phyloP scores from a whole-genome alignment of 1,140 invertebrate species.

The Yoshiicerus persimilis region DNA sequence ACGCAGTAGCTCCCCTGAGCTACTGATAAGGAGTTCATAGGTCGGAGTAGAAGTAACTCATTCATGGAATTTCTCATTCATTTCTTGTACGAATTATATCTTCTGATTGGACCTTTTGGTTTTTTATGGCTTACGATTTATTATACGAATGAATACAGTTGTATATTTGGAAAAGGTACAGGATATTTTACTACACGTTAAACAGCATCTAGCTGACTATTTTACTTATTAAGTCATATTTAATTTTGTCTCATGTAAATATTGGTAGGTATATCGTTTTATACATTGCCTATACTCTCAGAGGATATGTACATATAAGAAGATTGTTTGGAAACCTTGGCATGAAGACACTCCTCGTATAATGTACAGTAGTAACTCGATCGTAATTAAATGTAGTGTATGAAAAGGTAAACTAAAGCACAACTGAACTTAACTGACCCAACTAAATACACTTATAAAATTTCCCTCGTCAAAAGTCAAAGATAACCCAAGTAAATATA shows the following conservation, averaged over 20 bases:
- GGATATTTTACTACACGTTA: neutral
- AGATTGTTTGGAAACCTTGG: too few species aligned
- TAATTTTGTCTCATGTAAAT: neutral
- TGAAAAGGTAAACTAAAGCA: neutral
- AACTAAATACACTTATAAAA: neutral
- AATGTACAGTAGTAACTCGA: too few species aligned
- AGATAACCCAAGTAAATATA: neutral
- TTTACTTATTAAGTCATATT: neutral
- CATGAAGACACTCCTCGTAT: too few species aligned
- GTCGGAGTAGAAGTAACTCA: neutral
- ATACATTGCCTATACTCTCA: too few species aligned
- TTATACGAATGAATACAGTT: neutral
- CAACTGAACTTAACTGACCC: neutral
- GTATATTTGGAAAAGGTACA: neutral
- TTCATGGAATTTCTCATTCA: conserved; percentile 16
- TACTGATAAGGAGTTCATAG: neutral
- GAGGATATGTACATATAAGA: too few species aligned
- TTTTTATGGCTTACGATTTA: neutral
- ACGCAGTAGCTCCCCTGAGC: neutral
- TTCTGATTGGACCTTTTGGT: neutral
- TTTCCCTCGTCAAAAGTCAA: neutral
- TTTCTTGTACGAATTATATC: neutral
- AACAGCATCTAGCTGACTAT: neutral
- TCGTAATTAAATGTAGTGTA: too few species aligned
- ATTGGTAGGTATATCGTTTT: too few species aligned